A percentile compares a stretch with the other conserved stretches of the same genome.
These are phyloP conservation scores for Pseudolycoriella hygida DNA, from an alignment of 2,888 invertebrate genomes.

Conservation along the genomic window DNA sequence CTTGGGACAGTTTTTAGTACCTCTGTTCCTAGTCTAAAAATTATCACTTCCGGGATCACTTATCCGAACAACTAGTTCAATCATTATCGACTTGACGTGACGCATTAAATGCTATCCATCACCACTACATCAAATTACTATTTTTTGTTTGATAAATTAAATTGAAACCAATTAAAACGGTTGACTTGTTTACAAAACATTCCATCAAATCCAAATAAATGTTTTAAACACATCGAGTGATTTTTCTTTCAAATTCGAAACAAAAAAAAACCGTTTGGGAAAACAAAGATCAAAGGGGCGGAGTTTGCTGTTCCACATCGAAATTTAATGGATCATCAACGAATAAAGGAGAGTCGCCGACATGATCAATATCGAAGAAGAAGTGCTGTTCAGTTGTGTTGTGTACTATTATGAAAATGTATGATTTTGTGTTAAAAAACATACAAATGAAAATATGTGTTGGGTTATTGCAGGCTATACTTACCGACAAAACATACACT, in stretches of 20 bases:
- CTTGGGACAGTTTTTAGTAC: too few relatives aligned
- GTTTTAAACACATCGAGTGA: background rate
- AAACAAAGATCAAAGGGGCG: background rate
- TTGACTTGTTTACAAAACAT: background rate
- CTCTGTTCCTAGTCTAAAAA: too few relatives aligned
- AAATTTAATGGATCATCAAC: slow-evolving; percentile 3
- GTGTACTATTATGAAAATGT: background rate
- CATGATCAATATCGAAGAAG: background rate
- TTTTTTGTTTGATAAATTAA: background rate
- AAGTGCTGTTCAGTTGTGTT: too few relatives aligned
- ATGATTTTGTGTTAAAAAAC: too few relatives aligned
- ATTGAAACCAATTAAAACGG: background rate
- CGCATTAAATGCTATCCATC: too few relatives aligned
- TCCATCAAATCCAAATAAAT: background rate
- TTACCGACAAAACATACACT: too few relatives aligned
- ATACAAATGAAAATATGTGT: background rate
- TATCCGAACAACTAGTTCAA: too few relatives aligned
- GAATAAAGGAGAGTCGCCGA: background rate
- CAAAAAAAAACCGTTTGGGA: background rate
- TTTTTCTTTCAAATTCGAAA: background rate
- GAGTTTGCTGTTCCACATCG: background rate
- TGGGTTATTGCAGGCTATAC: background rate
- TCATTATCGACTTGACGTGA: too few relatives aligned
- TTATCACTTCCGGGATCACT: too few relatives aligned
- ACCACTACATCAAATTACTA: background rate